A percentile compares a stretch with the other conserved stretches of the same genome.
Evolutionary conservation across 2,113 vertebrate species (phyloP).

Genomic region (Amazona guildingii): DNA sequence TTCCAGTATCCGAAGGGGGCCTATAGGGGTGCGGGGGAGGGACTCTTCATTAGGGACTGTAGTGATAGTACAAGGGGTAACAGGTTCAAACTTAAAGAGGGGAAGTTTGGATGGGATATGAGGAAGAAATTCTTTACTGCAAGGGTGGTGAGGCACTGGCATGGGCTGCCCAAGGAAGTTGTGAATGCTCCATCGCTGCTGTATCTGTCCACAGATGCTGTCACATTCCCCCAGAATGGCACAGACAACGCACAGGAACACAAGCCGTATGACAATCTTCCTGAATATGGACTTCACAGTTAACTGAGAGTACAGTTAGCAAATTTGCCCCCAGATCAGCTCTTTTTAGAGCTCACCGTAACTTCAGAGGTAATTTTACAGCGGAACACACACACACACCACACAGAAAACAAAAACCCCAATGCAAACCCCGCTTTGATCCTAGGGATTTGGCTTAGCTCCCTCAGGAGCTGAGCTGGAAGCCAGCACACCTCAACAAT

Average conservation of each 20-base stretch:
- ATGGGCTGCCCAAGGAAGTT: too few species aligned
- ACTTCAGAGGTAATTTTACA: neutral
- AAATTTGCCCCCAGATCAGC: neutral
- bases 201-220: neutral
- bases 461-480: neutral
- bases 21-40: too few species aligned
- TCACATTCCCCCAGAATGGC: neutral
- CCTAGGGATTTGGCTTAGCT: neutral
- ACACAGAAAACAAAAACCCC: neutral
- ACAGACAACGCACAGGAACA: neutral
- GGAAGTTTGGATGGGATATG: too few species aligned
- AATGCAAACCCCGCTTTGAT: neutral
- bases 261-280: neutral
- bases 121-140: too few species aligned
- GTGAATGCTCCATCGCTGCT: too few species aligned
- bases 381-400: neutral
- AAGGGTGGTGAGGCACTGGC: too few species aligned
- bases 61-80: too few species aligned
- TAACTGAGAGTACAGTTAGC: neutral
- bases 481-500: neutral
- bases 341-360: neutral
- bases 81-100: too few species aligned
- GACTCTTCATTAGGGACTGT: too few species aligned
- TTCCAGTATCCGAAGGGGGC: too few species aligned
- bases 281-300: fast-evolving